Base-by-base conservation (phyloP, 2,113 vertebrate species). In the Scomber scombrus region DNA sequence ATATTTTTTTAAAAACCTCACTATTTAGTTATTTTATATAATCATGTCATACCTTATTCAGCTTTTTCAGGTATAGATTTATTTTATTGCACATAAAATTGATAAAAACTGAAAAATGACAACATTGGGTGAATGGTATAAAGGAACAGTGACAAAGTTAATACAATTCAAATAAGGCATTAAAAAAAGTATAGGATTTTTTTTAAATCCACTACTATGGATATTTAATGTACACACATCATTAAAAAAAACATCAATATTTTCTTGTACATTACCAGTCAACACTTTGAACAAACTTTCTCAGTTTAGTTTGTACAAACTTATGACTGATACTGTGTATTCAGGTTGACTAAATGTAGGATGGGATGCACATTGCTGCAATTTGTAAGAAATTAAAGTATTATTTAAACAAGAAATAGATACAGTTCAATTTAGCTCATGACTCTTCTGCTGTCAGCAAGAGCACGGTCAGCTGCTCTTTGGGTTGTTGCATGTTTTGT, bases 71-170 rank as follows among this genome's bases (percentile, higher is more conserved):
- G 2, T 68, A 47, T 50, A 12, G 11, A 40, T 69, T 52, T 31
- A 8, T 52, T 75, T 74, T 58, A 78, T 64, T 74, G 18, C 43
- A 46, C 45, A 52, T 18, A 51, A 64, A 47, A 78, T 19, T 40
- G 19, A 19, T 9, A 3, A 54, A 18, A 40, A 40, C 18, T n/a
- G 18, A 60, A n/a, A 67, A 67, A 34, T 29, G 1, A 23, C 15
- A 29, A 64, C 19, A 29, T 19, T 3, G 0, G 10, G 26, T 10
- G 26, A 15, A 19, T 74, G 1, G 7, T 58, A 43, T 26, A 13
- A 65, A 65, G 31, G 3, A 45, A 57, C 13, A 21, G n/a, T 8
- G 14, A 21, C 11, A 15, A n/a, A 66, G 13, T 40, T 40, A 40
- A 40, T 40, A 40, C 34, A 40, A 7, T 40, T 40, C 34, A 40